Conservation (phyloP, 2,797 vertebrate genomes). For the Streptopelia turtur region DNA sequence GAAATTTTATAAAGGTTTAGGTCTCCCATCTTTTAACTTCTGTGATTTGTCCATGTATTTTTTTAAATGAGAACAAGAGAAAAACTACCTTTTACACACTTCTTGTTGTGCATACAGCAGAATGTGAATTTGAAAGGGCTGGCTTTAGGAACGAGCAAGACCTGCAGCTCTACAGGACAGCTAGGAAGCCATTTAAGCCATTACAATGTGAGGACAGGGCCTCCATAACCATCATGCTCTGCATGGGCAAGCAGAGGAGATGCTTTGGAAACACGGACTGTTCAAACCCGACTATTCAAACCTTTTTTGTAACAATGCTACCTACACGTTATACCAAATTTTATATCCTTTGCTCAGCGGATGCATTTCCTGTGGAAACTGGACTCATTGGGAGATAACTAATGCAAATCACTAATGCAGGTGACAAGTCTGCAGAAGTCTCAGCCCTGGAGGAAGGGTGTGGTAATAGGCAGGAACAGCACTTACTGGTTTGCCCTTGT, state of each 20-base stretch:
- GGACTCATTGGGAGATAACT: not conserved
- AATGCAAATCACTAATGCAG: conserved; percentile 29
- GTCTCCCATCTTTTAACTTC: not conserved
- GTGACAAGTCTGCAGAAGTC: conserved; percentile 23
- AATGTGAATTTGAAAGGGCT: not conserved
- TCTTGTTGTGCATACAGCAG: not conserved
- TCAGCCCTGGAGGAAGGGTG: conserved; percentile 49
- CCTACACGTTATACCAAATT: not conserved
- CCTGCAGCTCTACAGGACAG: not conserved
- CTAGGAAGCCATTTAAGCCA: not conserved
- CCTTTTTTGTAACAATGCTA: not conserved
- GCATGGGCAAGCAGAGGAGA: not conserved
- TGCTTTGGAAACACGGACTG: not conserved
- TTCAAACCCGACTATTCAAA: not conserved
- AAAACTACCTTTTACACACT: not conserved
- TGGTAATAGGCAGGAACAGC: conserved; percentile 13
- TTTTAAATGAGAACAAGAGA: not conserved
- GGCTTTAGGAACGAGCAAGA: not conserved
- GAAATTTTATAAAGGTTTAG: not conserved
- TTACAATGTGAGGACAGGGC: not conserved
- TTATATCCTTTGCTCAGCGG: not conserved
- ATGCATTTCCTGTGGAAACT: conserved; percentile 29
- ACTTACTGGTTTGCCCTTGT: not conserved
- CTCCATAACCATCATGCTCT: not conserved
- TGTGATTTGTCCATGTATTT: not conserved